Percentiles rank a stretch among this genome's conserved stretches.
Conservation (phyloP, 1,140 invertebrate genomes). For the Agrilus planipennis region DNA sequence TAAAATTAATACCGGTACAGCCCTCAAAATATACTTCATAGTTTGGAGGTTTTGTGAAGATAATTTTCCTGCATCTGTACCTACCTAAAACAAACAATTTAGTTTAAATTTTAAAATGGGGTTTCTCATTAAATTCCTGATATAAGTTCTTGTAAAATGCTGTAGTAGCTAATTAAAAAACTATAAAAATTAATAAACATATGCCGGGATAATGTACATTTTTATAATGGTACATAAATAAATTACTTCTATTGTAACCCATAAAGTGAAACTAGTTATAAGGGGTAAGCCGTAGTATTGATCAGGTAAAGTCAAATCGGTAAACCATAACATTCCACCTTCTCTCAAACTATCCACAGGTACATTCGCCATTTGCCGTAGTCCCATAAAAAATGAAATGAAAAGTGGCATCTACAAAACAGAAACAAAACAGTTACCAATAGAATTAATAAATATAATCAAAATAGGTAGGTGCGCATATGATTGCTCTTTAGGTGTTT, state of each 20-base stretch:
- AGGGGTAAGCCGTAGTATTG: conserved; percentile 82
- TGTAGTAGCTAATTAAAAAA: too few species aligned
- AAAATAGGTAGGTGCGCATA: too few species aligned
- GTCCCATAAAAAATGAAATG: conserved; percentile 77
- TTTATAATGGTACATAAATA: too few species aligned
- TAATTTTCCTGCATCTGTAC: conserved; percentile 61
- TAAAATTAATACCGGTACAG: conserved; percentile 69
- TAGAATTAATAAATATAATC: too few species aligned
- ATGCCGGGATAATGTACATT: too few species aligned
- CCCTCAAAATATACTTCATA: conserved; percentile 62
- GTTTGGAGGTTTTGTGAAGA: conserved; percentile 48
- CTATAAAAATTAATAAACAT: too few species aligned
- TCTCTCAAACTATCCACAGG: conserved; percentile 78
- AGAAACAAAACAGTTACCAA: conserved; percentile 5
- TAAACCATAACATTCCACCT: conserved; percentile 90
- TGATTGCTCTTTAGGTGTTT: too few species aligned
- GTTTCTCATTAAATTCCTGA: conserved; percentile 1
- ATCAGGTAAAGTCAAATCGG: conserved; percentile 81
- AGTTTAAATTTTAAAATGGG: conserved; percentile 4
- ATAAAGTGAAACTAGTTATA: conserved; percentile 69
- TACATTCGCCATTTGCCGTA: conserved; percentile 72
- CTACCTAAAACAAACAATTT: conserved; percentile 45
- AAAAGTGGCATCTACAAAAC: conserved; percentile 68
- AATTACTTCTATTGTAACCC: conserved; percentile 63
- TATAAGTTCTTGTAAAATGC: too few species aligned